A percentile compares a stretch with the other conserved stretches of the same genome.
Conservation (phyloP, 2,113 vertebrate species). For the Chrysemys picta region DNA sequence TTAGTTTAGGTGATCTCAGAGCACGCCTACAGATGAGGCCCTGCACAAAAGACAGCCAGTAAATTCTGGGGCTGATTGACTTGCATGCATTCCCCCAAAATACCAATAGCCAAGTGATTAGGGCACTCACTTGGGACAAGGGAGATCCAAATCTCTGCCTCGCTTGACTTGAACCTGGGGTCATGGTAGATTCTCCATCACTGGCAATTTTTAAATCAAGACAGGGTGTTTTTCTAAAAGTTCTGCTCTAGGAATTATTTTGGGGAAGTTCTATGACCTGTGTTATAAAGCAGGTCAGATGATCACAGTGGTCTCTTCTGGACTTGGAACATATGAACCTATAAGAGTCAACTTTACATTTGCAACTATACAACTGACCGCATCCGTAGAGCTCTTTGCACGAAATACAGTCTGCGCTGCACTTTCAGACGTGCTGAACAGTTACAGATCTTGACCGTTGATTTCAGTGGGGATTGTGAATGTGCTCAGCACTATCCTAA, state of each 20-base stretch:
- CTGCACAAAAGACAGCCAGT: too few relatives aligned
- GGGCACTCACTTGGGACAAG: too few relatives aligned
- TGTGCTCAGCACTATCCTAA: not conserved
- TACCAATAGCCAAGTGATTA: too few relatives aligned
- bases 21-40: too few relatives aligned
- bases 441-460: not conserved
- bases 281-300: not conserved
- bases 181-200: too few relatives aligned
- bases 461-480: not conserved
- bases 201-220: not conserved
- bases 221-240: not conserved
- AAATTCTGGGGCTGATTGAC: too few relatives aligned
- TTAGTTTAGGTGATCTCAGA: too few relatives aligned
- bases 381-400: not conserved
- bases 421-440: not conserved
- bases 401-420: not conserved
- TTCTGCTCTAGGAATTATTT: not conserved
- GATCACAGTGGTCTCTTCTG: not conserved
- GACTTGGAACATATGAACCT: not conserved
- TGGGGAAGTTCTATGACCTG: not conserved
- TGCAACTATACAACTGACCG: not conserved
- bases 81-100: too few relatives aligned
- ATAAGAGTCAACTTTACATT: not conserved
- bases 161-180: too few relatives aligned
- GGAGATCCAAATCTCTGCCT: too few relatives aligned